phyloP scores from a whole-genome alignment of 2,113 vertebrate genomes.

The Pluvialis apricaria region DNA sequence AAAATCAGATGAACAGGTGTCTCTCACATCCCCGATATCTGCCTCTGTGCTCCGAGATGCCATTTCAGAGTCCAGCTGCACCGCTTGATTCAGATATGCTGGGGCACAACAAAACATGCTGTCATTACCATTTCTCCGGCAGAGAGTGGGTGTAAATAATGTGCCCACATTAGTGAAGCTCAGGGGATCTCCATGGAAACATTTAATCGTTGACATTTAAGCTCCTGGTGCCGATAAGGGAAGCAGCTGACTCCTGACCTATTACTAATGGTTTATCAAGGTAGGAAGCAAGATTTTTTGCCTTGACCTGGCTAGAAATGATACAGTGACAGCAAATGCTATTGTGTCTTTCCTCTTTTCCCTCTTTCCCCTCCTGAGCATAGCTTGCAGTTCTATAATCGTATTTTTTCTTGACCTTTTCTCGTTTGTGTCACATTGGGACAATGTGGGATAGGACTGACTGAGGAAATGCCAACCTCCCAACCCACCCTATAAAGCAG shows the following conservation, averaged over 20 bases:
- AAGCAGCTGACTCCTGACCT: conserved; percentile 55
- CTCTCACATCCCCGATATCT: not conserved
- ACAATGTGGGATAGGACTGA: not conserved
- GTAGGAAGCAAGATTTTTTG: conserved; percentile 6
- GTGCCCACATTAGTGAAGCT: conserved; percentile 45
- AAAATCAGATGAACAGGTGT: not conserved
- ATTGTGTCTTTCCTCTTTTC: not conserved
- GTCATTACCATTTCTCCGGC: conserved; percentile 28
- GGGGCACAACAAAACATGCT: not conserved
- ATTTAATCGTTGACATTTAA: conserved; percentile 66
- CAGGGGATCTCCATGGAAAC: conserved; percentile 74
- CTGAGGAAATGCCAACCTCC: not conserved
- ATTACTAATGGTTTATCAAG: conserved; percentile 38
- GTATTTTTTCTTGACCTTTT: not conserved
- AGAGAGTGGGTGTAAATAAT: conserved; percentile 59
- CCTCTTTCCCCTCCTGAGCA: not conserved
- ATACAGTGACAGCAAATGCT: not conserved
- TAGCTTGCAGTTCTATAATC: not conserved
- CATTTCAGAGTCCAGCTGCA: conserved; percentile 47
- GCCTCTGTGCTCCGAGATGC: not conserved
- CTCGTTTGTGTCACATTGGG: not conserved
- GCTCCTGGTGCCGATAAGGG: conserved; percentile 33
- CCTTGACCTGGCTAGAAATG: conserved; percentile 1
- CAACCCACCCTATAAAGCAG: not conserved
- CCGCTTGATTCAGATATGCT: conserved; percentile 12